Evolutionary conservation across 2,888 invertebrate species (phyloP).

Genomic region (Tinea semifulvella): DNA sequence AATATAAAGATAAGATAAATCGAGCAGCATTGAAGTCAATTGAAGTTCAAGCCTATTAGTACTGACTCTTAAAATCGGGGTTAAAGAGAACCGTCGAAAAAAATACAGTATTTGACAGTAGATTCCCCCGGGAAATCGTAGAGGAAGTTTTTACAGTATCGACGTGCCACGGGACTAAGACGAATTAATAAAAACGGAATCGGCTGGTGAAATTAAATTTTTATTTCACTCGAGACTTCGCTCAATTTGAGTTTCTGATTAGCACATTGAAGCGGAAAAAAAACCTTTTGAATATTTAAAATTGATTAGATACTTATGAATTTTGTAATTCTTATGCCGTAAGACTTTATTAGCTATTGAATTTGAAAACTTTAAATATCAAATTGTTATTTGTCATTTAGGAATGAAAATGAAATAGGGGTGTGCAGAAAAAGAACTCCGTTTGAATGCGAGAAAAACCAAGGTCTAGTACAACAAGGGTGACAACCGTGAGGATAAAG

Average conservation of each 20-base stretch:
- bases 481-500: no score
- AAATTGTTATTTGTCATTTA: no score
- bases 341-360: constrained; percentile 8
- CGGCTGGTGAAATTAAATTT: constrained; percentile 14
- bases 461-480: no score
- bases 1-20: no score
- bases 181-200: constrained; percentile 14
- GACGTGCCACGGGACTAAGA: constrained; percentile 14
- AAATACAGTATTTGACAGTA: constrained; percentile 14
- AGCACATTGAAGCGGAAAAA: constrained; percentile 13
- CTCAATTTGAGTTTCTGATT: constrained; percentile 15
- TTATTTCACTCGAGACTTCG: constrained; percentile 15
- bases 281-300: constrained; percentile 14
- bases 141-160: constrained; percentile 14
- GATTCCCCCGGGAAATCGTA: constrained; percentile 12
- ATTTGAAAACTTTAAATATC: no score
- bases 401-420: no score
- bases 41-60: no score
- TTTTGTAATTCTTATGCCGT: constrained; percentile 4
- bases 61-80: no score
- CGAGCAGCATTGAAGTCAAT: no score
- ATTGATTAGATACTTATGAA: constrained; percentile 12
- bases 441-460: no score
- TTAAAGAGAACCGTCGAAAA: constrained; percentile 13
- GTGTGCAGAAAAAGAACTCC: no score